Evolutionary conservation across 2,113 vertebrate species (phyloP).

Genomic region (Phalacrocorax brasilianus): DNA sequence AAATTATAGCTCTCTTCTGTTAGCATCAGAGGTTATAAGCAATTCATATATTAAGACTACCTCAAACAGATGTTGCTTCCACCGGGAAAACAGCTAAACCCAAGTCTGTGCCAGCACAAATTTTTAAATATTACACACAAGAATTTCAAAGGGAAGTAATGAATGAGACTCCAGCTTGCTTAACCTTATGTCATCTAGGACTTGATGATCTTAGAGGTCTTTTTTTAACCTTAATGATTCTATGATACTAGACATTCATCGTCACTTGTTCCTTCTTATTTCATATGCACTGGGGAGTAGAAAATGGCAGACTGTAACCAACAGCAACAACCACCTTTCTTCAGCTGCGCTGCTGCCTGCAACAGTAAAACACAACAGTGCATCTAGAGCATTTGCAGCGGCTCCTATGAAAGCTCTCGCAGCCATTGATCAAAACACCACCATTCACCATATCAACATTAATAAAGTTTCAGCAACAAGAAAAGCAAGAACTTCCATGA

Average conservation of each 20-base stretch:
- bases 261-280: not conserved
- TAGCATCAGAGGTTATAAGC: not conserved
- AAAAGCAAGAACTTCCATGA: not conserved
- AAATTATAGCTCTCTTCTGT: not conserved
- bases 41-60: not conserved
- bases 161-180: not conserved
- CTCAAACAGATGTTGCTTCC: not conserved
- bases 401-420: not conserved
- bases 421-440: not conserved
- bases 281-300: rapidly evolving
- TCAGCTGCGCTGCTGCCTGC: not conserved
- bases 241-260: not conserved
- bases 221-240: too few species aligned
- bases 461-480: not conserved
- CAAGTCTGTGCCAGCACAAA: not conserved
- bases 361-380: not conserved
- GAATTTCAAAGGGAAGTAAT: not conserved
- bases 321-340: not conserved
- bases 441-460: not conserved
- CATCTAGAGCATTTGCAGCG: not conserved
- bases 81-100: not conserved
- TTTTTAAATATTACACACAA: not conserved
- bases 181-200: not conserved
- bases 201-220: too few species aligned
- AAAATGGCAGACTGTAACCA: not conserved